phyloP scores from a whole-genome alignment of 2,113 vertebrate genomes.

The Myocastor coypus region DNA sequence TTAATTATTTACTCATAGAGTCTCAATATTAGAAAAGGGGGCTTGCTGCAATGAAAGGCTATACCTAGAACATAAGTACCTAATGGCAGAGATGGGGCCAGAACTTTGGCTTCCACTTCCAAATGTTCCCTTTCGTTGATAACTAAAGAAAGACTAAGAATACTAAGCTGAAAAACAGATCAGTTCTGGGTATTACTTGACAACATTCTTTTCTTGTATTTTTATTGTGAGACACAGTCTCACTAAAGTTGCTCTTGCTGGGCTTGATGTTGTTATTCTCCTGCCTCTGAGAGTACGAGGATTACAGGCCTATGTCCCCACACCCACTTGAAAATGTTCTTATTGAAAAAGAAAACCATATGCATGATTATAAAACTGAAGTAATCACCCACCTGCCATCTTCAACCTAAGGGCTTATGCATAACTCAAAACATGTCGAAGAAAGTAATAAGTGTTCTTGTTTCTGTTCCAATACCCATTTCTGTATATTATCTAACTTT shows the following conservation, averaged over 20 bases:
- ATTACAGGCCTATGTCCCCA: not conserved
- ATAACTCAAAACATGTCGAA: not conserved
- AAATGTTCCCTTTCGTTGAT: not conserved
- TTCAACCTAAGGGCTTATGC: not conserved
- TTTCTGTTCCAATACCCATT: conserved; percentile 6
- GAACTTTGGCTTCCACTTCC: not conserved
- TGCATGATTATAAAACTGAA: not conserved
- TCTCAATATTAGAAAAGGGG: not conserved
- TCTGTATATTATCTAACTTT: conserved; percentile 14
- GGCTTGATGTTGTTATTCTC: not conserved
- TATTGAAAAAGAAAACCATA: not conserved
- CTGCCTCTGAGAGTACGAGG: not conserved
- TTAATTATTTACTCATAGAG: not conserved
- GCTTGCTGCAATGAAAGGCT: not conserved
- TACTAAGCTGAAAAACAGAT: not conserved
- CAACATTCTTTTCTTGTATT: not conserved
- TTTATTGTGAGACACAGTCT: not conserved
- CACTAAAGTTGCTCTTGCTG: not conserved
- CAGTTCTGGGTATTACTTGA: not conserved
- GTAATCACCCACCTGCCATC: not conserved
- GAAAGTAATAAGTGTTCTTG: not conserved
- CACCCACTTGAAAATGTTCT: not conserved
- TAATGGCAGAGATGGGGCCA: not conserved
- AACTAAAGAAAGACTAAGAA: not conserved
- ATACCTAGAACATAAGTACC: not conserved